Base-by-base conservation (phyloP, 2,888 invertebrate species). In the Patella caerulea region DNA sequence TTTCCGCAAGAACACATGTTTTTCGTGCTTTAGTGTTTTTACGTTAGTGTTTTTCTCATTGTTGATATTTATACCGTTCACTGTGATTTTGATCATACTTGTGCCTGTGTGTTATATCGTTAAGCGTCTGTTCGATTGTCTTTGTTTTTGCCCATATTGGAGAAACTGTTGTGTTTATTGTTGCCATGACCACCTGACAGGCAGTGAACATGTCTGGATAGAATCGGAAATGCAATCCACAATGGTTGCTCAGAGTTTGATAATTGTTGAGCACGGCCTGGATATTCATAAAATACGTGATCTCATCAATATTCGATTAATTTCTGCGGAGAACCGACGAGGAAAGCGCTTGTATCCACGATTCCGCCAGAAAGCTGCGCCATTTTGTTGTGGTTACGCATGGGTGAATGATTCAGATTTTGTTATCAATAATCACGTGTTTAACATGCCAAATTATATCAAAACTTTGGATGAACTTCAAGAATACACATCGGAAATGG, bases 401-500 rank as follows among this genome's bases (percentile, higher is more conserved):
- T 94, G 93, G 93, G 89, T 92, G 75, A 89, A 91, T 3, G 93
- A 93, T 84, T 83, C 88, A 2, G 86, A 90, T 75, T 93, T 93
- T 86, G 88, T 91, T 80, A 92, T 93, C 77, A 92, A 92, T 80
- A 92, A 93, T 78, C 93, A 94, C 84, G 91, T 93, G 19, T 91
- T 91, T 78, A 84, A 89, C 52, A 92, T 92, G 81, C 91, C 92
- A 2, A 85, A 86, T 24, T 86, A 86, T 73, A 88, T 92, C 45
- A 84, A 85, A 73, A 90, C 88, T 24, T 87, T 91, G 75, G 87
- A 87, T 54, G 91, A 92, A 73, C 86, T 93, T 14, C 92, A 93
- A 86, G 88, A 90, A 71, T 93, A 93, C 83, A 88, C 93, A 11
- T 91, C 92, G 1, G 86, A 90, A 34, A 89, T 93, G 78, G 90